Base-by-base conservation (phyloP, 1,140 invertebrate species). In the Diachasmimorpha longicaudata region DNA sequence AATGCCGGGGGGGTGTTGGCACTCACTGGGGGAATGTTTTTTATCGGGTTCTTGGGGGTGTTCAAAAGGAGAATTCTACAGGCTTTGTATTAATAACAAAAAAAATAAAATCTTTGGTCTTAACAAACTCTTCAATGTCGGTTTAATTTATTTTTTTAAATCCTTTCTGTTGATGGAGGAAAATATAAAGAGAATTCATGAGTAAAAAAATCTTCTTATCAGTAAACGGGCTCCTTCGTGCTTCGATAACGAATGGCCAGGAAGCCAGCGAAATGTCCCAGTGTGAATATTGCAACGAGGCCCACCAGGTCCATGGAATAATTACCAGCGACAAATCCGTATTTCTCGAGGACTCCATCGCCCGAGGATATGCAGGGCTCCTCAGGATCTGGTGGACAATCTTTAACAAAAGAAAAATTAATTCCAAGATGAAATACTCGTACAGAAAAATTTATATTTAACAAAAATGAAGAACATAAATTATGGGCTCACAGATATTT, bases 361-460 rank as follows among this genome's bases (percentile, higher is more conserved):
- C 88, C 88, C 0, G 72, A 84, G 31, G 81, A 80, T 16, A 89
- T 80, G 46, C 88, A 89, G n/a, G 86, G 84, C 66, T 82, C 78
- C 52, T 85, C 82, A 0, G 80, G 77, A 71, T 86, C 81, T 11
- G 72, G 25, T 0, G 83, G 75, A 70, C 87, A 88, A 42, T 86
- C 87, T 88, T 74, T 4, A 80, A 82, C 68, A 77, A 78, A 77
- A 37, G 14, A 36, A 9, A 52, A 52, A 52, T 31, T n/a, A n/a
- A n/a, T n/a, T n/a, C n/a, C n/a, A n/a, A n/a, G n/a, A n/a, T n/a
- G n/a, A n/a, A n/a, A n/a, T n/a, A n/a, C n/a, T n/a, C n/a, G n/a
- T n/a, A n/a, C n/a, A n/a, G n/a, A n/a, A n/a, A n/a, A n/a, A n/a
- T n/a, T n/a, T n/a, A n/a, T n/a, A n/a, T 48, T 16, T 14, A 11